Conservation (phyloP, 2,113 vertebrate species). For the Spermophilus dauricus region DNA sequence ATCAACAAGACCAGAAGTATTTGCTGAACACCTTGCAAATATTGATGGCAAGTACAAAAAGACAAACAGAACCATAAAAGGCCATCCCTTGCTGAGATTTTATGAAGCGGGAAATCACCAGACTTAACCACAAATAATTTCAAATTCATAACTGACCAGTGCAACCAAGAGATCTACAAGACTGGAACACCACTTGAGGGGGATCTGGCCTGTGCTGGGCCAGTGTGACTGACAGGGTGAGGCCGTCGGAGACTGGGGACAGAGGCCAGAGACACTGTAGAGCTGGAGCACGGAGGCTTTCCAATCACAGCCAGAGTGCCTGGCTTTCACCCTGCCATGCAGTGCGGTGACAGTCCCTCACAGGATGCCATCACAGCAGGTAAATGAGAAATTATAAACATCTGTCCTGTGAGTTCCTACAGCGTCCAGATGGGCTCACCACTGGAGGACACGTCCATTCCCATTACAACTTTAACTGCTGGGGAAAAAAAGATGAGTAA, state of each 20-base stretch:
- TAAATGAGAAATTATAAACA: not conserved
- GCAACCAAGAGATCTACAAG: not conserved
- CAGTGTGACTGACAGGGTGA: not conserved
- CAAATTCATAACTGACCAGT: not conserved
- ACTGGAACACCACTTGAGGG: not conserved
- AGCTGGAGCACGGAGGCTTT: not conserved
- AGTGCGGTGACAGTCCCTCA: not conserved
- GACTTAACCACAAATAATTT: not conserved
- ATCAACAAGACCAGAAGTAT: not conserved
- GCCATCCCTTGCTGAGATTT: not conserved
- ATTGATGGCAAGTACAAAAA: not conserved
- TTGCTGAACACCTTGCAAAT: not conserved
- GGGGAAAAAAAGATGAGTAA: not conserved
- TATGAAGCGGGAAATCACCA: not conserved
- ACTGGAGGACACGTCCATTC: not conserved
- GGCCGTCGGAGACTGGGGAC: not conserved
- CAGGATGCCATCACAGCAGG: not conserved
- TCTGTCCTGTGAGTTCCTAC: not conserved
- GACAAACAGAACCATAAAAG: not conserved
- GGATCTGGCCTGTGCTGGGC: not conserved
- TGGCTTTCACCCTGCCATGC: not conserved
- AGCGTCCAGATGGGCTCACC: not conserved
- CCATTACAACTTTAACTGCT: not conserved
- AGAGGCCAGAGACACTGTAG: not conserved
- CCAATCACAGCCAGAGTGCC: not conserved